These are phyloP conservation scores for Rambutsinella grinnellia DNA, from an alignment of 2,888 invertebrate species.

Conservation along the genomic window DNA sequence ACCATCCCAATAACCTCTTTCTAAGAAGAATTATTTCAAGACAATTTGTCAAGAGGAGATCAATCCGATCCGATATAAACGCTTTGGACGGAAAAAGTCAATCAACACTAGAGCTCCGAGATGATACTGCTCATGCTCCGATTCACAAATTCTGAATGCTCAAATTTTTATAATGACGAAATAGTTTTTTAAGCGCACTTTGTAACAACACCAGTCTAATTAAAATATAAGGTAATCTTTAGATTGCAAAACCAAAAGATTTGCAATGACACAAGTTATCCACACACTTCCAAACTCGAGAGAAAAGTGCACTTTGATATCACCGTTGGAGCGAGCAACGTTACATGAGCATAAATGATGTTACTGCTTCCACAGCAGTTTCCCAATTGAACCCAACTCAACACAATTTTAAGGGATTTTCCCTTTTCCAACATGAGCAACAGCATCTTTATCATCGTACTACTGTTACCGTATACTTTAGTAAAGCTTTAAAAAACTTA, in stretches of 20 bases:
- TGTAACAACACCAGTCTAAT: no score
- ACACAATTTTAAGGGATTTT: slow-evolving; percentile 36
- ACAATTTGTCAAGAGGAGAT: no score
- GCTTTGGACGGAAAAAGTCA: no score
- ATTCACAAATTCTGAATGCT: no score
- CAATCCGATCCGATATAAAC: no score
- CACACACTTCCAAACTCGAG: not conserved
- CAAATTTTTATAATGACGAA: no score
- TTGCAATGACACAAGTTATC: not conserved
- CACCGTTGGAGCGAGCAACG: not conserved
- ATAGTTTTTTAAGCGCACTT: no score
- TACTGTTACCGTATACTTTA: not conserved
- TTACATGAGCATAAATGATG: slow-evolving; percentile 6
- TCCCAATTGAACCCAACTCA: slow-evolving; percentile 44
- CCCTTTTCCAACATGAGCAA: slow-evolving; percentile 21
- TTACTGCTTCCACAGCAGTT: slow-evolving; percentile 49
- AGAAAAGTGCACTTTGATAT: not conserved
- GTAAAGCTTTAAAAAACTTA: not conserved
- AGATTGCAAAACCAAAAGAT: not conserved
- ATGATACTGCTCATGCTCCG: no score
- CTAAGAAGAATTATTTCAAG: no score
- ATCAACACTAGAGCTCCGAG: no score
- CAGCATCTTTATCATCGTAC: slow-evolving; percentile 22
- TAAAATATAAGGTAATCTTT: no score
- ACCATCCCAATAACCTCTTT: no score